A percentile compares a stretch with the other conserved stretches of the same genome.
Evolutionary conservation across 2,797 vertebrate species (phyloP).

Genomic region (Gallirallus australis): DNA sequence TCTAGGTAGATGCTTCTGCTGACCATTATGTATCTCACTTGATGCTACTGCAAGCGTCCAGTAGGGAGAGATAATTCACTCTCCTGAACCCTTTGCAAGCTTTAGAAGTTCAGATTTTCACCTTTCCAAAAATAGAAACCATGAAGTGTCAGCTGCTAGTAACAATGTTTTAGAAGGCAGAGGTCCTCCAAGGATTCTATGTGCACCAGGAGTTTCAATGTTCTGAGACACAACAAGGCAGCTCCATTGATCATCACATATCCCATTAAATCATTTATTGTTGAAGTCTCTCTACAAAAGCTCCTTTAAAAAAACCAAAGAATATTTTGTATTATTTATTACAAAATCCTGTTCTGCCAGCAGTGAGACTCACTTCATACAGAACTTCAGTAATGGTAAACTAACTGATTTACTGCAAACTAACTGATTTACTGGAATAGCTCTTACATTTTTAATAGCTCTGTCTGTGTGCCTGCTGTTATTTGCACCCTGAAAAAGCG

Average conservation of each 20-base stretch:
- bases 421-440: slow-evolving; percentile 65
- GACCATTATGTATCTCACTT: background rate
- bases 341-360: slow-evolving; percentile 54
- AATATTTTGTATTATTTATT: slow-evolving; percentile 70
- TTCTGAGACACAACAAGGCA: background rate
- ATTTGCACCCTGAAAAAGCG: slow-evolving; percentile 55
- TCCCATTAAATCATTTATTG: slow-evolving; percentile 47
- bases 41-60: background rate
- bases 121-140: background rate
- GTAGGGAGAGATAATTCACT: background rate
- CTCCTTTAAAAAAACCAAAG: slow-evolving; percentile 19
- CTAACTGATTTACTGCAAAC: slow-evolving; percentile 69
- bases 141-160: background rate
- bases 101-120: background rate
- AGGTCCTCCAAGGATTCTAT: slow-evolving; percentile 9
- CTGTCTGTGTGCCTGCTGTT: slow-evolving; percentile 56
- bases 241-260: slow-evolving; percentile 13
- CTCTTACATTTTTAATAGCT: slow-evolving; percentile 76
- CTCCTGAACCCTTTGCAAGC: background rate
- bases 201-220: background rate
- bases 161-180: slow-evolving; percentile 12
- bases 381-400: slow-evolving; percentile 73
- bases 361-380: background rate
- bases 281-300: slow-evolving; percentile 51
- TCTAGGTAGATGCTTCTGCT: background rate